Base-by-base conservation (phyloP, 2,113 vertebrate species). In the Prochilodus magdalenae region DNA sequence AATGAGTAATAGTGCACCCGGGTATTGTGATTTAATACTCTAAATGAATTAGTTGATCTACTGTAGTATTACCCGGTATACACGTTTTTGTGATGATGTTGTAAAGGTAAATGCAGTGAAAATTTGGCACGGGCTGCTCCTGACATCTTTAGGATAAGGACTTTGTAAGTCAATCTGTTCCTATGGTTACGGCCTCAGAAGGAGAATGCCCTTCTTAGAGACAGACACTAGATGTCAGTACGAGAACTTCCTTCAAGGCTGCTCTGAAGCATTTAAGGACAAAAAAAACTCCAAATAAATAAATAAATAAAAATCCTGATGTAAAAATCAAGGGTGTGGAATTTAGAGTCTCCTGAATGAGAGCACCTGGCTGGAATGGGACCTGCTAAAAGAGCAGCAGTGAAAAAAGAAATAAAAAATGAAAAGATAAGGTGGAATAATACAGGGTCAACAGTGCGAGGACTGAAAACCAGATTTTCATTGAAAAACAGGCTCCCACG, bases 151-250 rank as follows among this genome's bases (percentile, higher is more conserved):
- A 67, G 57, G 22, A 70, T 69, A 74, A 49, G 29, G 44, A 75
- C 26, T 60, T 88, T 88, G 89, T 83, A 93, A 94, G 93, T 94
- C 92, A 92, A 94, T 93, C 90, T 85, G 74, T 83, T 86, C 76
- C 71, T 81, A 82, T 84, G 73, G 83, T 84, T 73, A 83, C 80
- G n/a, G 8, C 60, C 60, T 76, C 10, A 67, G 72, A 77, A 26
- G 30, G n/a, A 75, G 24, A 47, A 27, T 74, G 81, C 22, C 71
- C 33, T 86, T 84, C 74, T 79, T 51, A 30, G 57, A 33, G 30
- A 20, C n/a, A 70, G 85, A 74, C 89, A 89, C 89, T 89, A 88
- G 89, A 85, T 88, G 89, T 87, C 89, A 90, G 80, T 90, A 84
- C 74, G 53, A 86, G 84, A 88, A 86, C 83, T 81, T 57, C 60